A percentile compares a stretch with the other conserved stretches of the same genome.
Conservation (phyloP, 2,888 invertebrate species). For the Dioctria linearis region DNA sequence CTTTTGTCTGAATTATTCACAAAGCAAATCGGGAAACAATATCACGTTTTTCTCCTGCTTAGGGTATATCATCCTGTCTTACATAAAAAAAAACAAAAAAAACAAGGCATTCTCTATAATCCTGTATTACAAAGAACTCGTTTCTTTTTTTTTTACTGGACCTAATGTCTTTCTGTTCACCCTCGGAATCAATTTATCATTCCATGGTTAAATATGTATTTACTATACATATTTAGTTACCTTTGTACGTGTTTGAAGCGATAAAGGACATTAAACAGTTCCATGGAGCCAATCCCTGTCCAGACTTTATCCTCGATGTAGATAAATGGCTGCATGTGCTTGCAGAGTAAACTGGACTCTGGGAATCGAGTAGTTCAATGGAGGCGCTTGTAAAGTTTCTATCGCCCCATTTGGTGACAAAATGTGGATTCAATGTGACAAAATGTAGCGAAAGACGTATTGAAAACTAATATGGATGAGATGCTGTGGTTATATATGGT, state of each 20-base stretch:
- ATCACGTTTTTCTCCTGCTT: background rate
- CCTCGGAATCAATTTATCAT: constrained; percentile 1
- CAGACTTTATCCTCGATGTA: background rate
- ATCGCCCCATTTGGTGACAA: background rate
- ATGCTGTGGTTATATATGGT: background rate
- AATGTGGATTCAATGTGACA: constrained; percentile 5
- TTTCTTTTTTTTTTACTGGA: background rate
- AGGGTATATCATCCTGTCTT: background rate
- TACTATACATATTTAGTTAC: background rate
- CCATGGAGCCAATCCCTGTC: background rate
- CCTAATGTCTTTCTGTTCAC: background rate
- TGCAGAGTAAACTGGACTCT: background rate
- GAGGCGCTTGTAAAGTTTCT: background rate
- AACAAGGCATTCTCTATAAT: background rate
- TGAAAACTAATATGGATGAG: background rate
- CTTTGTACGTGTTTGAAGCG: background rate
- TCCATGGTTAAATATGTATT: constrained; percentile 3
- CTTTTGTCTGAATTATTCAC: constrained; percentile 6
- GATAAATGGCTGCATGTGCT: constrained; percentile 1
- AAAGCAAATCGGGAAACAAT: background rate
- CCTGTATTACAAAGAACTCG: background rate
- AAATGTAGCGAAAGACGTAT: background rate
- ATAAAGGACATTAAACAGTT: constrained; percentile 2
- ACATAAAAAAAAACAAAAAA: background rate
- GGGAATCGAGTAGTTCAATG: background rate